Base-by-base conservation (phyloP, 2,888 invertebrate species). In the Cantharis nigra region DNA sequence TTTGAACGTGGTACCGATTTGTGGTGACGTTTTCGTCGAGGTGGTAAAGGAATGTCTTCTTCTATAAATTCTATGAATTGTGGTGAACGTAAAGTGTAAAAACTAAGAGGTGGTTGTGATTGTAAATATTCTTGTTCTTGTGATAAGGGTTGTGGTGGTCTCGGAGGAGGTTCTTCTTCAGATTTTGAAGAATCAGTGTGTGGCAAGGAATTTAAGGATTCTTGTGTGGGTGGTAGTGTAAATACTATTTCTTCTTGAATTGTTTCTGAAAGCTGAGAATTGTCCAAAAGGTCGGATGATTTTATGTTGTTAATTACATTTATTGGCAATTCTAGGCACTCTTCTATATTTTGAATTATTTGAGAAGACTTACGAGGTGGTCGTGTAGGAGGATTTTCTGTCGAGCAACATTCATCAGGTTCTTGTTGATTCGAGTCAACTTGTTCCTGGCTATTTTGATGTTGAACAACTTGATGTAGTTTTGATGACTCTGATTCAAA, bases 21-120 rank as follows among this genome's bases (percentile, higher is more conserved):
- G 71, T 79, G 76, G 82, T 85, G 90, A 18, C 91, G 88, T 67
- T 92, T 89, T 79, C 92, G 89, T 77, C 90, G 86, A 77, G 89
- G 88, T n/a, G 89, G 87, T 77, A 86, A 83, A 70, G 85, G 86
- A 82, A 88, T 87, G 87, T 88, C 88, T 84, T 87, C 86, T 64
- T 85, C 84, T 67, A 85, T 78, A 74, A 83, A 83, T 67, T 87
- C 87, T 75, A 85, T 85, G 74, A 83, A 85, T 67, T 84, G 83
- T 71, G 87, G 86, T 63, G 88, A 87, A 77, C 85, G 83, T 16
- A 88, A 81, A 28, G 86, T 85, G 80, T 87, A 89, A 81, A 88
- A 88, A 81, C 87, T 86, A 16, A 87, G 83, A 0, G 88, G 89
- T n/a, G 88, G 88, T 75, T 88, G 87, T 3, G 88, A 88, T n/a